These are phyloP conservation scores for Odontomachus brunneus DNA, from an alignment of 1,140 invertebrate species.

Conservation along the genomic window DNA sequence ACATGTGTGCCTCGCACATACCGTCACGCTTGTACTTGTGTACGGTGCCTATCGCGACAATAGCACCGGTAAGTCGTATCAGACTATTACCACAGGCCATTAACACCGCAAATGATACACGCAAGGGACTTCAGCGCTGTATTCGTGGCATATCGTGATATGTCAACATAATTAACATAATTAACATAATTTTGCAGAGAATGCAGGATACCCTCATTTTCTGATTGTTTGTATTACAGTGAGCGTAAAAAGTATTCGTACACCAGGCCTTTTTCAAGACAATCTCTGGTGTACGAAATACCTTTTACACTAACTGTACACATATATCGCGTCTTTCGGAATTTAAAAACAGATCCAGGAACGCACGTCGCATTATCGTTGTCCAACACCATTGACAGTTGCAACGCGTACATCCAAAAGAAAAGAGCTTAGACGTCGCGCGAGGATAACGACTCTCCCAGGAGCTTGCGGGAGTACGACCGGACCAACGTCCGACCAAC, in stretches of 20 bases:
- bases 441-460: conserved; percentile 70
- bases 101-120: background rate
- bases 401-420: conserved; percentile 10
- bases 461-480: conserved; percentile 54
- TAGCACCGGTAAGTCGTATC: conserved; percentile 26
- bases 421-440: background rate
- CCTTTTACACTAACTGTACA: too few relatives aligned
- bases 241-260: too few relatives aligned
- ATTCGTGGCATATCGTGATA: background rate
- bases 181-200: too few relatives aligned
- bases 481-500: conserved; percentile 18
- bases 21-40: conserved; percentile 59
- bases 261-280: too few relatives aligned
- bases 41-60: conserved; percentile 59
- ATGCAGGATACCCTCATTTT: too few relatives aligned
- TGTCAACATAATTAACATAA: too few relatives aligned
- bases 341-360: conserved; percentile 38
- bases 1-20: conserved; percentile 58
- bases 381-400: background rate
- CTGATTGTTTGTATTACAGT: too few relatives aligned
- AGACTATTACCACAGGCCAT: conserved; percentile 5
- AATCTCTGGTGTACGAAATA: too few relatives aligned
- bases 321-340: too few relatives aligned
- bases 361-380: conserved; percentile 42
- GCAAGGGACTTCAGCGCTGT: too few relatives aligned